phyloP scores from a whole-genome alignment of 2,888 invertebrate species.

The Drosophila monieri region DNA sequence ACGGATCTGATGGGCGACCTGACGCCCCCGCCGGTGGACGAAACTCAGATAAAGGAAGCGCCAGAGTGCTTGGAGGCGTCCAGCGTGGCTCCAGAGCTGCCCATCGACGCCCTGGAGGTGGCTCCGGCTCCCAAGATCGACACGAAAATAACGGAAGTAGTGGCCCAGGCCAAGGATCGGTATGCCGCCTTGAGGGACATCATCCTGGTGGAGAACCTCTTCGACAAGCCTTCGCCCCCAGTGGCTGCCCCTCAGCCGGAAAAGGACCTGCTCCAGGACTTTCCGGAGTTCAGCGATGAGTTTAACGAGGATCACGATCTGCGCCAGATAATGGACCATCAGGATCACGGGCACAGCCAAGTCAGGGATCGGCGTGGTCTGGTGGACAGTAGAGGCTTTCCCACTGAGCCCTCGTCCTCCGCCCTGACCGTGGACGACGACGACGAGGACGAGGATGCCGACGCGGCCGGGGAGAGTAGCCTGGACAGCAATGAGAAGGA shows the following conservation, averaged over 20 bases:
- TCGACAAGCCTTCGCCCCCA: slow-evolving; percentile 84
- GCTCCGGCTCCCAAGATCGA: slow-evolving; percentile 83
- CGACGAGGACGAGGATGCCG: slow-evolving; percentile 79
- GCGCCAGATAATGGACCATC: slow-evolving; percentile 84
- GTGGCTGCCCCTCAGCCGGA: slow-evolving; percentile 40
- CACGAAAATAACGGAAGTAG: slow-evolving; percentile 84
- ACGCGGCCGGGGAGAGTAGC: slow-evolving; percentile 81
- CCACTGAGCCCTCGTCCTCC: slow-evolving; percentile 78
- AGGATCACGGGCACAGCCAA: slow-evolving; percentile 56
- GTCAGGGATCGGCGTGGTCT: slow-evolving; percentile 75
- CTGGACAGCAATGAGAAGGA: slow-evolving; percentile 81
- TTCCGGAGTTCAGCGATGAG: slow-evolving; percentile 80
- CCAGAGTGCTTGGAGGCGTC: slow-evolving; percentile 40
- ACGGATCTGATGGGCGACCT: slow-evolving; percentile 80
- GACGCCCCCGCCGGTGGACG: slow-evolving; percentile 61
- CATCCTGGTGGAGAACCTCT: slow-evolving; percentile 87
- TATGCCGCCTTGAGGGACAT: slow-evolving; percentile 93
- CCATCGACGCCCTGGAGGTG: slow-evolving; percentile 41
- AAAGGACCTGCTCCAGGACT: slow-evolving; percentile 79
- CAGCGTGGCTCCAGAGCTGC: slow-evolving; percentile 24
- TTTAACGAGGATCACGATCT: slow-evolving; percentile 84
- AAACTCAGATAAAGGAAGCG: slow-evolving; percentile 32
- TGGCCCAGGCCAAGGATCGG: slow-evolving; percentile 87
- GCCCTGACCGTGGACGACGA: slow-evolving; percentile 81
- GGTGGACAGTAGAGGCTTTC: slow-evolving; percentile 76